These are phyloP conservation scores for Galleria mellonella DNA, from an alignment of 1,140 invertebrate genomes.

Conservation along the genomic window DNA sequence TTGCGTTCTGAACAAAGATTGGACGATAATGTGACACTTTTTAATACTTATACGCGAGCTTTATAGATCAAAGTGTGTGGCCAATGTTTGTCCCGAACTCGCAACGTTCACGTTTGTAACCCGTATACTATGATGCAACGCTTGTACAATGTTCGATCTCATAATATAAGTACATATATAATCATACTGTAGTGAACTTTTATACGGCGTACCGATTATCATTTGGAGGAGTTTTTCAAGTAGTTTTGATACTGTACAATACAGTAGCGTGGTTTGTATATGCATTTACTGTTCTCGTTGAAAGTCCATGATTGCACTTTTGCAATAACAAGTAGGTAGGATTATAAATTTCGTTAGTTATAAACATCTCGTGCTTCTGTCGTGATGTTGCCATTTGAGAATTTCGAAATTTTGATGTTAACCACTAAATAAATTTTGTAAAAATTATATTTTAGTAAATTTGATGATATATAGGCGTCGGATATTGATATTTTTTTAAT, in stretches of 20 bases:
- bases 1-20: too few species aligned
- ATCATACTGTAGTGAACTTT: constrained; percentile 14
- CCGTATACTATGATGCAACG: constrained; percentile 27
- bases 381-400: too few species aligned
- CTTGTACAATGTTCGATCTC: constrained; percentile 24
- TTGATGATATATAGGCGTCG: too few species aligned
- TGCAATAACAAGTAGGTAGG: constrained; percentile 6
- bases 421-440: too few species aligned
- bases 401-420: too few species aligned
- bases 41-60: too few species aligned
- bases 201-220: constrained; percentile 2
- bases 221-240: constrained; percentile 13
- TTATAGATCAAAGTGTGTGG: neutral
- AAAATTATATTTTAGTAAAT: too few species aligned
- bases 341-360: neutral
- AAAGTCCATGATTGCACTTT: constrained; percentile 2
- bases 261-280: constrained; percentile 5
- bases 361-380: too few species aligned
- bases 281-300: neutral
- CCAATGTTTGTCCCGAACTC: neutral
- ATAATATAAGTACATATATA: constrained; percentile 12
- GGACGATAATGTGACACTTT: too few species aligned
- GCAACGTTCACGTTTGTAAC: too few species aligned
- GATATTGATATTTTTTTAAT: too few species aligned
- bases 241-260: constrained; percentile 13